Conservation (phyloP, 2,797 vertebrate species). For the Cuniculus paca region DNA sequence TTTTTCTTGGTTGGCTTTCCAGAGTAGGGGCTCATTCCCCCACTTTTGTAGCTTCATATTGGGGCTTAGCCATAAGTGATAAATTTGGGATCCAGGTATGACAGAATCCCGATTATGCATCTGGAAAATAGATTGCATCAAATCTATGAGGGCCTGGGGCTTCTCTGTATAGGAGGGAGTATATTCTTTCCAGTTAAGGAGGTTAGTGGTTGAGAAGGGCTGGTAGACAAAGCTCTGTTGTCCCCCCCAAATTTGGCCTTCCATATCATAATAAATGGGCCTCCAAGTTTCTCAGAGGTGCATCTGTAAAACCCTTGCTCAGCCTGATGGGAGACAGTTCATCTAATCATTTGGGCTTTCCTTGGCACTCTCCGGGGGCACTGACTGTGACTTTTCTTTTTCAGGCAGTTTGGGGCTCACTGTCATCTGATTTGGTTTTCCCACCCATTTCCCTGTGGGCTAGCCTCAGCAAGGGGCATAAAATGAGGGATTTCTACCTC, state of each 20-base stretch:
- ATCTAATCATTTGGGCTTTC: neutral
- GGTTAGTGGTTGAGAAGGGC: neutral
- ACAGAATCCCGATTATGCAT: neutral
- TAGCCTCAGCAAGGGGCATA: too few relatives aligned
- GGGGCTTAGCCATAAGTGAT: too few relatives aligned
- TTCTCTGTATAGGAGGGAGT: too few relatives aligned
- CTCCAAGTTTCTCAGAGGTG: neutral
- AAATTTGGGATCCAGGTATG: too few relatives aligned
- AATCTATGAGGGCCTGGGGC: too few relatives aligned
- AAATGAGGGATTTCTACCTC: neutral
- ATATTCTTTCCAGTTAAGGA: neutral
- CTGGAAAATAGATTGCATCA: neutral
- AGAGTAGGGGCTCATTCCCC: too few relatives aligned
- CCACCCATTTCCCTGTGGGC: neutral
- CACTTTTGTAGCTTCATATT: too few relatives aligned
- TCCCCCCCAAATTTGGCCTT: neutral
- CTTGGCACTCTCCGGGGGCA: too few relatives aligned
- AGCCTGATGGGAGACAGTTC: neutral
- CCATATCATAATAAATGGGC: neutral
- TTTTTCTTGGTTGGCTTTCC: too few relatives aligned
- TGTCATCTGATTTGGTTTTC: neutral
- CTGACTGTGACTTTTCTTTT: neutral
- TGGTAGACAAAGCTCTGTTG: neutral
- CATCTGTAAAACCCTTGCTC: neutral
- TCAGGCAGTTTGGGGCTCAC: too few relatives aligned